Base-by-base conservation (phyloP, 2,797 vertebrate species). In the Xenentodon cancila region DNA sequence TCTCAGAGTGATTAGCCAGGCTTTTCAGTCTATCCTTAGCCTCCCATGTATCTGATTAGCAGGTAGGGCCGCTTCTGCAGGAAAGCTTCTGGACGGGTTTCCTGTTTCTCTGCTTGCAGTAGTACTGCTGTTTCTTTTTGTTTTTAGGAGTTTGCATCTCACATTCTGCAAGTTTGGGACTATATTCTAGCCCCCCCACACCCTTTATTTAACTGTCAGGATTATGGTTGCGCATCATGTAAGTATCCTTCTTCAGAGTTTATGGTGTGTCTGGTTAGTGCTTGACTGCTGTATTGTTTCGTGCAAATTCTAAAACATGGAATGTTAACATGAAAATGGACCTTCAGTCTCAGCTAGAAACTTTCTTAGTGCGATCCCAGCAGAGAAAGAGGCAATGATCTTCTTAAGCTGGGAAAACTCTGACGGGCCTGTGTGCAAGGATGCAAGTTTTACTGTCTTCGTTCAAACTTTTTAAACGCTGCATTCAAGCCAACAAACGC, bases 1-100 rank as follows among this genome's bases (percentile, higher is more conserved):
- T 82, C 91, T 91, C 81, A 91, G 85, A 88, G 91, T 93, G 94
- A 94, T 96, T 96, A 96, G 84, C 72, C 69, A 63, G 91, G 95
- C 93, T 97, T 97, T 95, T 90, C 87, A 86, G 92, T 94, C 94
- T 96, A 96, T 96, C 94, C 92, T 94, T 95, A 93, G 95, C 85
- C 59, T 89, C 92, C 75, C 86, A 86, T 87, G 88, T 87, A 71
- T 82, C 87, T 81, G 92, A 94, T 95, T 94, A 95, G 92, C 87
- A 88, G 81, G 59, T 47, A 76, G 87, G 79, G 66, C 79, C 16
- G 69, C 68, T 79, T 59, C 80, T 65, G 76, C 62, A 84, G 70
- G 76, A 70, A 69, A 59, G 85, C 81, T 84, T 85, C 78, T 81
- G 82, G 79, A 86, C 75, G 59, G 70, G 53, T 61, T 71, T 57